Evolutionary conservation across 2,888 invertebrate species (phyloP), one percentile per base, ranked within the genome.

Genomic region (Hecatera dysodea): DNA sequence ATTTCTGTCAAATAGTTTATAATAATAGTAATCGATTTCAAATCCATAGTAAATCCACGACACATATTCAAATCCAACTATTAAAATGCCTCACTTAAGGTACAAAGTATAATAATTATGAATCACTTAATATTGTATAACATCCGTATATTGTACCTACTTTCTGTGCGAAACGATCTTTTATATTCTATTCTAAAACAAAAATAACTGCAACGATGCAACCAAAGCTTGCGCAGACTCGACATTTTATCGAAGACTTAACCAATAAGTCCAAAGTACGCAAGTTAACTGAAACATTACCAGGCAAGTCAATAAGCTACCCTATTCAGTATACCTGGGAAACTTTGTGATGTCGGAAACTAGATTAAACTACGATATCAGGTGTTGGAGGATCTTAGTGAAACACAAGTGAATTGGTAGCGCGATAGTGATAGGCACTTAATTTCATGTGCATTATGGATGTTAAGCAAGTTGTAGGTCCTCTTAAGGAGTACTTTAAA

Each of bases 201-300:
- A n/a, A n/a, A n/a, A n/a, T n/a, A n/a, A n/a, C n/a, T n/a, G n/a
- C n/a, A n/a, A n/a, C n/a, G n/a, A n/a, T n/a, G n/a, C n/a, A 53
- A n/a, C 17, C 17, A 53, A 8, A 36, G n/a, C 19, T 24, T 9
- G 17, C n/a, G 9, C 17, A 15, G 6, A 17, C 29, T n/a, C 42
- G 36, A 67, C n/a, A 72, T 63, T 72, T 52, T 81, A 76, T 79
- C 74, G 79, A 71, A 56, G 36, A 44, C 55, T 66, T 60, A 3
- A 36, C 48, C 39, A 79, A 72, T 83, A 69, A 53, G 70, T 57
- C 39, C 62, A 81, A 83, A 74, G 79, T 76, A 72, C 36, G 33
- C 83, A 77, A 84, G 86, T 82, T 86, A 87, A 87, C 86, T 84
- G 87, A 84, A 86, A 84, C 86, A 89, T 88, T 85, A 88, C 79